Percentiles rank a stretch among this genome's conserved stretches.
These are phyloP conservation scores for Cantharis nigra DNA, from an alignment of 2,888 invertebrate genomes.

Conservation along the genomic window DNA sequence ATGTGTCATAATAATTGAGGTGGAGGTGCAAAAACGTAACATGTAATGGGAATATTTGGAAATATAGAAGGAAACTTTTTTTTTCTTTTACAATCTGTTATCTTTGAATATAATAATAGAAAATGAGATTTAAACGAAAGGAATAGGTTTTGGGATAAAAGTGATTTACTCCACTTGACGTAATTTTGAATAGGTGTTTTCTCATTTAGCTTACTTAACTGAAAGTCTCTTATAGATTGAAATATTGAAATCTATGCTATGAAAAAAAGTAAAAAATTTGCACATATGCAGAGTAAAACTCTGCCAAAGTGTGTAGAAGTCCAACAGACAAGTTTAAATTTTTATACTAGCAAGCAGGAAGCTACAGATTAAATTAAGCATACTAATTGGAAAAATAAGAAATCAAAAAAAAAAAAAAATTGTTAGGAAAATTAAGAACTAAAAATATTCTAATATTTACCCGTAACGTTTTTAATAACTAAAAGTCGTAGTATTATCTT, in stretches of 20 bases:
- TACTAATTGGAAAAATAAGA: constrained; percentile 4
- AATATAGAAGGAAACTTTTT: neutral
- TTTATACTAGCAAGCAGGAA: constrained; percentile 40
- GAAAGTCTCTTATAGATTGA: constrained; percentile 13
- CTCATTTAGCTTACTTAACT: constrained; percentile 5
- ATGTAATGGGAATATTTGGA: neutral
- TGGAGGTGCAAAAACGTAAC: neutral
- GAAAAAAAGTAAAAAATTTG: constrained; percentile 13
- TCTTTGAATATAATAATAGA: too few species aligned
- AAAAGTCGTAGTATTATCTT: constrained; percentile 50
- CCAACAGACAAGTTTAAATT: constrained; percentile 52
- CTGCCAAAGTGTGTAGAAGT: constrained; percentile 49
- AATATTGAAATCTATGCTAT: neutral
- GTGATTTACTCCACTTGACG: neutral
- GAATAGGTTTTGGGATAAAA: neutral
- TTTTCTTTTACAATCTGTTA: too few species aligned
- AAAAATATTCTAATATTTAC: constrained; percentile 14
- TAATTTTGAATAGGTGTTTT: neutral
- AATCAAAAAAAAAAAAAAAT: constrained; percentile 18
- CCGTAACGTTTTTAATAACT: constrained; percentile 15
- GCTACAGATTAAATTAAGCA: constrained; percentile 40
- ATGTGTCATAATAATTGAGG: neutral
- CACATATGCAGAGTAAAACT: constrained; percentile 27
- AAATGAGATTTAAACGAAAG: neutral
- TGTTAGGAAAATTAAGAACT: constrained; percentile 31